Evolutionary conservation across 2,113 vertebrate species (phyloP).

Genomic region (Zonotrichia leucophrys): DNA sequence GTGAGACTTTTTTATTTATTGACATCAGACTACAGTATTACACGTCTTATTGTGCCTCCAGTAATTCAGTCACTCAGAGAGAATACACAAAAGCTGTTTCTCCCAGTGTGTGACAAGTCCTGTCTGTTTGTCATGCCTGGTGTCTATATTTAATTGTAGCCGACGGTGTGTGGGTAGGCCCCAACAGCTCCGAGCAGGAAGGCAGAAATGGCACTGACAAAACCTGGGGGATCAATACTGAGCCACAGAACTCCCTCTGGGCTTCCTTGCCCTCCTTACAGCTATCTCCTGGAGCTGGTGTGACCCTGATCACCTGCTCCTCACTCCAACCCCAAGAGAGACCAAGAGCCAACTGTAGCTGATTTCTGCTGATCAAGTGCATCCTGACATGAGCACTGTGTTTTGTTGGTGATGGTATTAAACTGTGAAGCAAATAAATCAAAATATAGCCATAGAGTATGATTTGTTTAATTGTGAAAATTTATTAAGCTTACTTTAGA

Average conservation of each 20-base stretch:
- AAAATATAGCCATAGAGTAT: neutral
- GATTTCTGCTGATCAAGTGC: neutral
- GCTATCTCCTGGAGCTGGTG: neutral
- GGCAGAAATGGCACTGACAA: neutral
- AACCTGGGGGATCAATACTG: neutral
- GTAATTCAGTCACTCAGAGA: neutral
- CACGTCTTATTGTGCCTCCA: neutral
- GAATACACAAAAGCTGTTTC: neutral
- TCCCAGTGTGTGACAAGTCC: neutral
- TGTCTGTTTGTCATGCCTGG: neutral
- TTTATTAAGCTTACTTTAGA: neutral
- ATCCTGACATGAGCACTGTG: accelerated
- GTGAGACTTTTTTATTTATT: neutral
- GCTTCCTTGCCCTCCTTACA: neutral
- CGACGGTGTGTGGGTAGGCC: neutral
- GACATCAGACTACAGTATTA: neutral
- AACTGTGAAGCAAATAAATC: neutral
- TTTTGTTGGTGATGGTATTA: neutral
- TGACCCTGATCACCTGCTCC: neutral
- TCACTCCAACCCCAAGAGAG: neutral
- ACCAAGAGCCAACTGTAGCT: accelerated
- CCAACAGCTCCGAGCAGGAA: neutral
- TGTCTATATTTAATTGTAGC: neutral
- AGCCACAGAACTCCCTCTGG: neutral
- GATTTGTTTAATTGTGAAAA: neutral